These are phyloP conservation scores for Gasterosteus nipponicus DNA, from an alignment of 2,113 vertebrate species.

Conservation along the genomic window DNA sequence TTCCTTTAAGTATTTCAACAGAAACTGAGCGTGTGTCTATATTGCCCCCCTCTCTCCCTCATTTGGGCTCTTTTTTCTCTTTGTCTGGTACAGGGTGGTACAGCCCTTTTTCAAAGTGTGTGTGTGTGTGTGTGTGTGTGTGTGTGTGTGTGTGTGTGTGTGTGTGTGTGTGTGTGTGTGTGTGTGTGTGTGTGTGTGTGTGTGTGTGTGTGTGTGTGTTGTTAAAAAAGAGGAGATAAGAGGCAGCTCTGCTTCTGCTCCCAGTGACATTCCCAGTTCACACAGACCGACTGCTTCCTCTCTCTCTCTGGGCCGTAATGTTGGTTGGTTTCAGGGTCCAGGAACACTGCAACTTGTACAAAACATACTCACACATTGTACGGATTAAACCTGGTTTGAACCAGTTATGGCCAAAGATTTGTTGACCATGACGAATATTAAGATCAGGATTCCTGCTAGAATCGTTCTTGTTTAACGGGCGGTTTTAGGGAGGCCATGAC, in stretches of 20 bases:
- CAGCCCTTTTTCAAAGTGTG: constrained; percentile 28
- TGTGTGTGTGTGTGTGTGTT: constrained; percentile 1
- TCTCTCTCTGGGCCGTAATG: background rate
- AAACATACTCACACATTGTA: background rate
- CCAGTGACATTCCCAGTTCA: constrained; percentile 30
- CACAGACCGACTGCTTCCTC: constrained; percentile 5
- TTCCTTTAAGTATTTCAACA: background rate
- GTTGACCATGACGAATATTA: background rate
- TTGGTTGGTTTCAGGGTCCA: background rate
- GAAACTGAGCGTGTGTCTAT: background rate
- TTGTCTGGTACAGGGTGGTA: constrained; percentile 68
- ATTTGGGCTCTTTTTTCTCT: background rate
- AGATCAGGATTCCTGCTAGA: background rate
- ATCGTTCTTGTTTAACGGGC: background rate
- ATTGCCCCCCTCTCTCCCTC: background rate
- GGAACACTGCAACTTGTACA: background rate
- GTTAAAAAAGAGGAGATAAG: constrained; percentile 59
- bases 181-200: constrained; percentile 16
- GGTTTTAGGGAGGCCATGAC: background rate
- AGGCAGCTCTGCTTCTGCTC: constrained; percentile 59
- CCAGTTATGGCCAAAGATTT: too few relatives aligned
- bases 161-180: constrained; percentile 28
- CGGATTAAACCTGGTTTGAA: background rate
- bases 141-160: constrained; percentile 18
- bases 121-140: constrained; percentile 27